Evolutionary conservation across 2,888 invertebrate genomes (phyloP), one percentile per base, ranked within the genome.

Genomic region (Pyrgus malvae): DNA sequence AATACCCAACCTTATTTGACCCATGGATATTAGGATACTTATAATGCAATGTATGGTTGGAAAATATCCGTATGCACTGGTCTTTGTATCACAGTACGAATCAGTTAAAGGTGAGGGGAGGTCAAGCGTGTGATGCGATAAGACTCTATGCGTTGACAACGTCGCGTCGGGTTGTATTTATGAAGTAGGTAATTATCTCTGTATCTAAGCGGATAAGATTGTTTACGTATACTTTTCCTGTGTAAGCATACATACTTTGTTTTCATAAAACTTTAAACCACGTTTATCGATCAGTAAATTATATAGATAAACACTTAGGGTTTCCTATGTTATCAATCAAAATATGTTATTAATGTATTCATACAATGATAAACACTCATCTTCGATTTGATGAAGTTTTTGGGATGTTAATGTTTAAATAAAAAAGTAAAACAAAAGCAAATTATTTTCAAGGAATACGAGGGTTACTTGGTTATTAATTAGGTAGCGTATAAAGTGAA

Each of bases 91-190:
- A 60, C 57, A 74, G 71, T 76, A 78, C 81, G 79, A 81, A 85
- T 85, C 83, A 82, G 79, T 78, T 77, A 80, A 67, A 81, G 86
- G 80, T 80, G 74, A 70, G 59, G 62, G 53, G 55, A 71, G 81
- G 82, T 84, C 80, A 78, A 63, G 60, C 69, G 70, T 66, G 65
- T 63, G 69, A 72, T 67, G 25, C 37, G 78, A 76, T 78, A 80
- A 78, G 62, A 51, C 40, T 53, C 58, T 64, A 70, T 72, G 66
- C 72, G 76, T 78, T 77, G 78, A 80, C 82, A 82, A 76, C 69
- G 72, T 64, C 67, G 65, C 69, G 72, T 64, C 67, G 65, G 68
- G 69, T 67, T 73, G 67, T 74, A 57, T 72, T 68, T 75, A 68
- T 71, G 63, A 69, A 63, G 65, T 63, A 69, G 63, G 64, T 64